These are phyloP conservation scores for Macrosiphum euphorbiae DNA, from an alignment of 2,888 invertebrate species.

Conservation along the genomic window DNA sequence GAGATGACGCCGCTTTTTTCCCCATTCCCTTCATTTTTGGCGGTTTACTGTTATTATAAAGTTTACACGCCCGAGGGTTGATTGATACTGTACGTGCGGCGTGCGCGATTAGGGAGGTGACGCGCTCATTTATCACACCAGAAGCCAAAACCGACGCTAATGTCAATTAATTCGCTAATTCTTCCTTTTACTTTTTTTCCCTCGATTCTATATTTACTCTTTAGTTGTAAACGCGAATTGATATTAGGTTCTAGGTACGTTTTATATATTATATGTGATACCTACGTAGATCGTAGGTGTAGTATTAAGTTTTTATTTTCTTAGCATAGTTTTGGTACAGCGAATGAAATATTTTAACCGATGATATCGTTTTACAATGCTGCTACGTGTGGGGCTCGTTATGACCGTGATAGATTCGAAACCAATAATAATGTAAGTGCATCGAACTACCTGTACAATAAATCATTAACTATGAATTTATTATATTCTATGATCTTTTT, in stretches of 20 bases:
- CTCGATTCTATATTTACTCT: neutral
- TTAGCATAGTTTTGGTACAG: neutral
- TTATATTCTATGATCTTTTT: no score
- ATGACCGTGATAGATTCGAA: neutral
- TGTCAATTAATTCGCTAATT: constrained; percentile 62
- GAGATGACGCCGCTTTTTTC: constrained; percentile 64
- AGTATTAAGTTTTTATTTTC: neutral
- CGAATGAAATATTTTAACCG: neutral
- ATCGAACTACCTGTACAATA: neutral
- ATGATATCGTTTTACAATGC: neutral
- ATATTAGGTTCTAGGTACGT: neutral
- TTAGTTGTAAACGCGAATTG: neutral
- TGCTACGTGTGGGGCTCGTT: neutral
- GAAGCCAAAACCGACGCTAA: constrained; percentile 55
- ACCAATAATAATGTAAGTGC: neutral
- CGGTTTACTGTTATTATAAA: constrained; percentile 63
- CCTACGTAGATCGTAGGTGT: neutral
- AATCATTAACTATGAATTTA: no score
- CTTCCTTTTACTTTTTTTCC: constrained; percentile 40
- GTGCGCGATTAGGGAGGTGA: constrained; percentile 55
- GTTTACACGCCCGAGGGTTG: constrained; percentile 61
- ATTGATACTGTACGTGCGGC: constrained; percentile 56
- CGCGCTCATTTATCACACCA: constrained; percentile 63
- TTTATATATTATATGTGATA: neutral
- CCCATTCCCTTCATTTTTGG: constrained; percentile 50